Base-by-base conservation (phyloP, 2,888 invertebrate genomes). In the Hyposoter didymator region DNA sequence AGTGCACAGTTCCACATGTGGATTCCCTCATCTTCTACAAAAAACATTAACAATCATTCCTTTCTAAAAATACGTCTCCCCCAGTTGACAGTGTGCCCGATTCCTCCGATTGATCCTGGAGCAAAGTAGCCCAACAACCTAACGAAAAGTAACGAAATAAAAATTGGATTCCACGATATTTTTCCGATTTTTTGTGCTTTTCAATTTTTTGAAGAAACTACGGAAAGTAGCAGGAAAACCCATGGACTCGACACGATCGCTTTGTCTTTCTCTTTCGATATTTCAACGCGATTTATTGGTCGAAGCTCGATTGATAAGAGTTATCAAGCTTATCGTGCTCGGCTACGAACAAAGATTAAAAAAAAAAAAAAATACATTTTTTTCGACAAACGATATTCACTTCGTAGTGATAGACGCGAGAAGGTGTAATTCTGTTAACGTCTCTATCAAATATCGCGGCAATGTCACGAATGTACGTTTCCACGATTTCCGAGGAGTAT, bases 311-410 rank as follows among this genome's bases (percentile, higher is more conserved):
- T 78, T 78, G 83, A 73, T 76, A 69, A 80, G 62, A 76, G 80
- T 83, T 85, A 85, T 76, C 83, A 28, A 7, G 82, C 85, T 85
- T 85, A 85, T 85, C 85, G 19, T 10, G 69, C 78, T 69, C 70
- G 70, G 70, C 74, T 78, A 82, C 74, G 28, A n/a, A 69, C 28
- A n/a, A 43, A 78, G 78, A 69, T 78, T 55, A 55, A 78, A 55
- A 55, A 55, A 62, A n/a, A n/a, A n/a, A n/a, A 64, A 32, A 32
- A 45, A 32, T 19, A 19, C 49, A 6, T 28, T 59, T 59, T 59
- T 12, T 35, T 32, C 39, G 1, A 52, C 59, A 17, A 35, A 35
- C 73, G 55, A 35, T 43, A 12, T 62, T 28, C 75, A 72, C 67
- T 17, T 47, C 35, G 69, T 43, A 49, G 72, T 7, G 66, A 66